These are phyloP conservation scores for Trichomycterus rosablanca DNA, from an alignment of 2,113 vertebrate genomes.

Conservation along the genomic window DNA sequence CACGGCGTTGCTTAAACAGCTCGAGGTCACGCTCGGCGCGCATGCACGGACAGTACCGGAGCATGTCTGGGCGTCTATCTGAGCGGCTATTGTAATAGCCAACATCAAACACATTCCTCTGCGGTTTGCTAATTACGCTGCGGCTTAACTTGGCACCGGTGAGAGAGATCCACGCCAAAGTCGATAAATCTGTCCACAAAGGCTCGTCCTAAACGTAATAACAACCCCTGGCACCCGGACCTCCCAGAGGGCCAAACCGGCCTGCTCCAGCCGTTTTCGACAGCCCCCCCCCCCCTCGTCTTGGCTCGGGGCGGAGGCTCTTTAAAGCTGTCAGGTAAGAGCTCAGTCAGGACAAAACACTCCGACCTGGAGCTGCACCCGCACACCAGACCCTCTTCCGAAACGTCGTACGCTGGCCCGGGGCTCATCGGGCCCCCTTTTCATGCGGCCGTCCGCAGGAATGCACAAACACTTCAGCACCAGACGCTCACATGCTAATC, in stretches of 20 bases:
- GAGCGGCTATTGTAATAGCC: conserved; percentile 49
- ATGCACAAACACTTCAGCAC: conserved; percentile 30
- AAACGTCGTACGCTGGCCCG: conserved; percentile 16
- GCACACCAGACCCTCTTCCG: conserved; percentile 21
- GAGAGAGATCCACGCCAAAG: conserved; percentile 69
- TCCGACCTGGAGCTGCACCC: conserved; percentile 1
- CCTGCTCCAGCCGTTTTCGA: conserved; percentile 24
- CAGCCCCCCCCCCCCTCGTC: too few species aligned
- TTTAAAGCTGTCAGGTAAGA: conserved; percentile 25
- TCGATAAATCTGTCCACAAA: conserved; percentile 69
- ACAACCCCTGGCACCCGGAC: conserved; percentile 63
- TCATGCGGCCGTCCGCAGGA: conserved; percentile 36
- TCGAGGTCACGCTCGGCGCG: conserved; percentile 36
- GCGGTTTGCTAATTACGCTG: conserved; percentile 74
- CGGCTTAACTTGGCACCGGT: conserved; percentile 75
- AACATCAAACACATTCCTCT: conserved; percentile 60
- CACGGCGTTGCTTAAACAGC: conserved; percentile 35
- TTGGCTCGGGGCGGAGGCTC: not conserved
- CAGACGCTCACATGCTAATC: conserved; percentile 27
- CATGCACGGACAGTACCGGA: conserved; percentile 47
- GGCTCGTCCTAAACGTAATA: conserved; percentile 68
- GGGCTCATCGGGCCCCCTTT: conserved; percentile 8
- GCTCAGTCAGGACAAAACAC: conserved; percentile 24
- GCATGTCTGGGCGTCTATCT: conserved; percentile 47
- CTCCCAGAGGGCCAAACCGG: conserved; percentile 61